Evolutionary conservation across 1,140 invertebrate genomes (phyloP).

Genomic region (Drosophila subpulchrella): DNA sequence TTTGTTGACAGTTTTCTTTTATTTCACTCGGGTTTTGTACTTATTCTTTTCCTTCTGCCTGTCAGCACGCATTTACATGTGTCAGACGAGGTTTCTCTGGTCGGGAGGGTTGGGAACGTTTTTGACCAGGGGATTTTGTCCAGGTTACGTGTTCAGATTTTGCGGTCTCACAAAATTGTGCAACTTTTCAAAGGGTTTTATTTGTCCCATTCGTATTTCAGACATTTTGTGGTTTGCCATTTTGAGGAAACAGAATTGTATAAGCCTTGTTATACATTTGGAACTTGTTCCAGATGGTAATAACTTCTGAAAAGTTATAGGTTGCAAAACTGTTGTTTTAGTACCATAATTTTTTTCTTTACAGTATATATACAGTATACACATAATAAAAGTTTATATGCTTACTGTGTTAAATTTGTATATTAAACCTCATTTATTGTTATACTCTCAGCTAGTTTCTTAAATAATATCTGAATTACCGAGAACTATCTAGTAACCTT

Average conservation of each 20-base stretch:
- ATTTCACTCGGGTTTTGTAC: slow-evolving; percentile 61
- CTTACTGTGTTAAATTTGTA: too few species aligned
- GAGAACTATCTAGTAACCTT: too few species aligned
- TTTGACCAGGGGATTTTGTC: slow-evolving; percentile 15
- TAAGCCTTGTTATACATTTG: too few species aligned
- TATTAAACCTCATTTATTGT: too few species aligned
- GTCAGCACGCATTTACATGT: slow-evolving; percentile 81
- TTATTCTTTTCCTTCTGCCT: slow-evolving; percentile 60
- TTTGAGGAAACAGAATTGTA: not conserved
- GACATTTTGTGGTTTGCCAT: not conserved
- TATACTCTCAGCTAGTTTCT: not conserved
- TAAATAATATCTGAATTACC: not conserved
- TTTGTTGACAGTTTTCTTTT: slow-evolving; percentile 84
- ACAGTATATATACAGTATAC: too few species aligned
- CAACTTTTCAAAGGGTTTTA: slow-evolving; percentile 20
- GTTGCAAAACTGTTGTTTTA: too few species aligned
- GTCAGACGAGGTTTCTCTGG: slow-evolving; percentile 46
- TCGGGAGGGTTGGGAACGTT: slow-evolving; percentile 2
- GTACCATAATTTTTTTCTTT: too few species aligned
- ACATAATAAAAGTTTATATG: too few species aligned
- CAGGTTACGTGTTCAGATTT: slow-evolving; percentile 54
- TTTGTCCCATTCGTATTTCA: not conserved
- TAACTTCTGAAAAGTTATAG: too few species aligned
- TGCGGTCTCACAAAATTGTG: slow-evolving; percentile 50
- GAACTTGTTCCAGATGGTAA: too few species aligned